Percentiles rank a stretch among this genome's conserved stretches.
Evolutionary conservation across 2,888 invertebrate genomes (phyloP).

Genomic region (Frankliniella intonsa): DNA sequence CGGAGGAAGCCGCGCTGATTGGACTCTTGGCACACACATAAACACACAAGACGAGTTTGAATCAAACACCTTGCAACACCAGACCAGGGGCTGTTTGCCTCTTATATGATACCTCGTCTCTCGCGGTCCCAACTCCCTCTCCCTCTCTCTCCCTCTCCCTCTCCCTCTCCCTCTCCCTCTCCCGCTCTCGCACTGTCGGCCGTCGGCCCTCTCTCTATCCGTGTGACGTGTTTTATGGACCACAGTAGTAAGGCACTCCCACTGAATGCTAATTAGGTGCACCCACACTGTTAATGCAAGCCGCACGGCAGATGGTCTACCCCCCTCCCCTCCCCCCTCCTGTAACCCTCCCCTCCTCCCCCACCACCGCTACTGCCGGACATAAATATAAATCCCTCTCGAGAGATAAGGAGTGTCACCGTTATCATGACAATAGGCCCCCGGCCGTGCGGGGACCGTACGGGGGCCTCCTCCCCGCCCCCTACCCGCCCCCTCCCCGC

Average conservation of each 20-base stretch:
- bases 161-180: background rate
- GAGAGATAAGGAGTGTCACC: slow-evolving; percentile 22
- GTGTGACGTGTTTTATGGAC: slow-evolving; percentile 11
- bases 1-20: too few species aligned
- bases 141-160: background rate
- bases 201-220: background rate
- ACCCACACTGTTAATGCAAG: slow-evolving; percentile 16
- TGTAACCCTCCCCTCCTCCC: background rate
- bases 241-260: background rate
- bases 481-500: background rate
- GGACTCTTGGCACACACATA: too few species aligned
- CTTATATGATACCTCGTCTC: too few species aligned
- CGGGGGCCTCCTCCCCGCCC: background rate
- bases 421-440: slow-evolving; percentile 20
- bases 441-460: background rate
- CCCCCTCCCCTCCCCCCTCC: background rate
- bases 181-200: background rate
- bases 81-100: too few species aligned
- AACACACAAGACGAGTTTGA: too few species aligned
- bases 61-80: too few species aligned
- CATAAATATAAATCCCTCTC: slow-evolving; percentile 27
- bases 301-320: background rate
- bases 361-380: background rate
- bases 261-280: slow-evolving; percentile 21
- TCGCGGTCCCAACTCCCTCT: background rate